Base-by-base conservation (phyloP, 2,888 invertebrate genomes). In the Rotaria magnacalcarata region DNA sequence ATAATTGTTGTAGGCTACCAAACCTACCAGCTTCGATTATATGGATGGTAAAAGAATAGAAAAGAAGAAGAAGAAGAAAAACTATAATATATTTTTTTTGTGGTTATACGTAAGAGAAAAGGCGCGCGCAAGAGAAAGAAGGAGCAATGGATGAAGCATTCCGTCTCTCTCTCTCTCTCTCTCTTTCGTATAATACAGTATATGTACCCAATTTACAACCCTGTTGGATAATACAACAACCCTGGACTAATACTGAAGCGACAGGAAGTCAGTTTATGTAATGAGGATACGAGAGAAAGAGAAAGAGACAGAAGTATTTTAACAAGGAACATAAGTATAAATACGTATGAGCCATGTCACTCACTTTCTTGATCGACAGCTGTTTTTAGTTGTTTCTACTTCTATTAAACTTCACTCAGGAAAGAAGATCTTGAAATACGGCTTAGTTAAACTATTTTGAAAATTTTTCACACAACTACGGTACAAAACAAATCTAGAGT, bases 221-320 rank as follows among this genome's bases (percentile, higher is more conserved):
- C 19, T 34, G 41, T 67, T 67, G 67, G 67, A 67, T 67, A 67
- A 67, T 67, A 67, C 41, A 67, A 67, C 34, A 67, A 34, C 67
- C 34, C 67, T 67, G 5, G 27, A 19, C 67, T 67, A 34, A 34
- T 67, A 24, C 34, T 67, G 6, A 34, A 67, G 5, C 14, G 2
- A 2, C 34, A 34, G 67, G 34, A 67, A 67, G 67, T 67, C 67
- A 67, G 67, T 67, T 67, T 67, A 67, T 67, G 16, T 19, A 67
- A 67, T 34, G 16, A 27, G 27, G 67, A 67, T 34, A 67, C 34
- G 14, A 41, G 34, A 27, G 14, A 67, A 34, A 41, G 67, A 67
- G 34, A 67, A 67, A 67, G 2, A 67, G 2, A 34, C 5, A 16
- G 19, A 67, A 67, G 34, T 67, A 34, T 41, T 16, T 27, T 67